A percentile compares a stretch with the other conserved stretches of the same genome.
Evolutionary conservation across 1,140 invertebrate species (phyloP).

Genomic region (Mamestra configurata): DNA sequence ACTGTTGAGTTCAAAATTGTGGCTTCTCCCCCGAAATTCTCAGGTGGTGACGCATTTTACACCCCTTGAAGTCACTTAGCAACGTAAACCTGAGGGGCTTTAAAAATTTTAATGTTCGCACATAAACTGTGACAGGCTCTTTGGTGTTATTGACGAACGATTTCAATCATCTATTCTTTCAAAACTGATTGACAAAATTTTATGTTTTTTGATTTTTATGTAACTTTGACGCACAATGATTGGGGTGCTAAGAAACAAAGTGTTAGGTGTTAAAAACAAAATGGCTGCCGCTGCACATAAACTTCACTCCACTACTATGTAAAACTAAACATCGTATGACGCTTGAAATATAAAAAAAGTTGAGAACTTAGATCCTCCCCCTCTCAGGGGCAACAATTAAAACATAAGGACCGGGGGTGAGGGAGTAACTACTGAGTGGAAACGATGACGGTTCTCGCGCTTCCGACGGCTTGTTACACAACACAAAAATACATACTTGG

Average conservation of each 20-base stretch:
- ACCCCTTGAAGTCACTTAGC: conserved; percentile 33
- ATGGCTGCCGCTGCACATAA: conserved; percentile 56
- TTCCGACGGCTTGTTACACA: conserved; percentile 61
- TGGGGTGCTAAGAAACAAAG: neutral
- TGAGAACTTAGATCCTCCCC: conserved; percentile 79
- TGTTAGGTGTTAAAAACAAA: conserved; percentile 10
- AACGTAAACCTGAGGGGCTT: conserved; percentile 22
- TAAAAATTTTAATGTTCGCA: conserved; percentile 20
- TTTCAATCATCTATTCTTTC: neutral
- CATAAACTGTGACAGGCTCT: conserved; percentile 4
- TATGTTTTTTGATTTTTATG: neutral
- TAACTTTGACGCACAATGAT: neutral
- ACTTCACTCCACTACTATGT: conserved; percentile 47
- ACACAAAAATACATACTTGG: conserved; percentile 65
- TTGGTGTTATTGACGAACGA: neutral
- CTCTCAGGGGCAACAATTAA: conserved; percentile 85
- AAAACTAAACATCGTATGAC: conserved; percentile 56
- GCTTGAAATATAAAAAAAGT: conserved; percentile 74
- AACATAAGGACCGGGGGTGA: conserved; percentile 77
- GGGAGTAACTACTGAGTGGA: conserved; percentile 81
- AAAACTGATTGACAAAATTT: conserved; percentile 1
- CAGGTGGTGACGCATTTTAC: conserved; percentile 38
- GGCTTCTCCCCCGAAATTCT: conserved; percentile 13
- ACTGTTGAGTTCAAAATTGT: conserved; percentile 10
- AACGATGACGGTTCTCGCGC: conserved; percentile 70